Percentiles rank a stretch among this genome's conserved stretches.
Conservation (phyloP, 2,888 invertebrate species). For the Lasioglossum calceatum region DNA sequence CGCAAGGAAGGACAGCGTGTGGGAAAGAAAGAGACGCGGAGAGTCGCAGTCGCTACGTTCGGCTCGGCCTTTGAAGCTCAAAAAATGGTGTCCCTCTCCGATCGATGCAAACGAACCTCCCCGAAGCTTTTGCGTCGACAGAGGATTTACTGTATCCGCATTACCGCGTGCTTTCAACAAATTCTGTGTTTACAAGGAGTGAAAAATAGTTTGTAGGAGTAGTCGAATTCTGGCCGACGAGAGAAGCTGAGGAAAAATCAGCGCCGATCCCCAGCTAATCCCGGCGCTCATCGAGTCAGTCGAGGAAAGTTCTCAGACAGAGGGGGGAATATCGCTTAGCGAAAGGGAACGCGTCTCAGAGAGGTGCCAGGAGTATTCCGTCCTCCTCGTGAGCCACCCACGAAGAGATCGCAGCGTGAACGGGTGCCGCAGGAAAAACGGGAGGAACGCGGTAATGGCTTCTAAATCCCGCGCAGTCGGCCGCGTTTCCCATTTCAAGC, state of each 20-base stretch:
- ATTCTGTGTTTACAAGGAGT: too few species aligned
- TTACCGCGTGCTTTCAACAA: too few species aligned
- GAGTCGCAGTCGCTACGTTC: too few species aligned
- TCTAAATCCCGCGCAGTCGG: conserved; percentile 25
- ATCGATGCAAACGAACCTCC: too few species aligned
- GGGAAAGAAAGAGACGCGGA: too few species aligned
- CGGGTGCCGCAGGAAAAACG: background rate
- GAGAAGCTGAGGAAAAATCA: background rate
- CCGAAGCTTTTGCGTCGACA: too few species aligned
- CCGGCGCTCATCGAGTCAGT: background rate
- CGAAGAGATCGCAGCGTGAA: conserved; percentile 1
- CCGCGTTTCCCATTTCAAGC: conserved; percentile 27
- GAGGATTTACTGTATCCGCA: too few species aligned
- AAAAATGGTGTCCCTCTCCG: too few species aligned
- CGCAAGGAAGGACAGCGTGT: too few species aligned
- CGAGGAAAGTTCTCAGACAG: background rate
- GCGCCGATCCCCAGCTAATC: background rate
- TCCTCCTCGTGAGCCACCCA: background rate
- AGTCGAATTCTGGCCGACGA: background rate
- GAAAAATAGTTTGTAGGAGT: too few species aligned
- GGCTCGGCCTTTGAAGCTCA: too few species aligned
- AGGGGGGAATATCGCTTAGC: background rate
- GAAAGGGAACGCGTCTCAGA: conserved; percentile 30
- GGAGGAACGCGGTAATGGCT: conserved; percentile 19
- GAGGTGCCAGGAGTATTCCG: background rate